These are phyloP conservation scores for Bactericera cockerelli DNA, from an alignment of 1,140 invertebrate genomes.

Conservation along the genomic window DNA sequence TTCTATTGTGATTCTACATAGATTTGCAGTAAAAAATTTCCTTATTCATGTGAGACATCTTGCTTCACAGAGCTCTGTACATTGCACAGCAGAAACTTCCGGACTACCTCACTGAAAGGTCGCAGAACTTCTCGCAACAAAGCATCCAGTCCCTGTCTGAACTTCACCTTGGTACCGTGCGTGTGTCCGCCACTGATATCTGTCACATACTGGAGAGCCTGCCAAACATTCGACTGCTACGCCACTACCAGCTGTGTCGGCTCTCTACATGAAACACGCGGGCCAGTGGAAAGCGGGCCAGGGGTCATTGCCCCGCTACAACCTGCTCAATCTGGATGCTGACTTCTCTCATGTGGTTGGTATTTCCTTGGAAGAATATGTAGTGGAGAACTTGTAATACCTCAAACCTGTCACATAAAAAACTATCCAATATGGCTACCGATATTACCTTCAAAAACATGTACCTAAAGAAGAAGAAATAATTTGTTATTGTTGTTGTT, in stretches of 20 bases:
- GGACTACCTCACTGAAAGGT: too few relatives aligned
- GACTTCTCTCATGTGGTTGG: constrained; percentile 27
- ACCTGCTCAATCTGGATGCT: constrained; percentile 24
- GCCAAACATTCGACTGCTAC: constrained; percentile 19
- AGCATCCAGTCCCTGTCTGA: constrained; percentile 15
- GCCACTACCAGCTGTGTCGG: constrained; percentile 24
- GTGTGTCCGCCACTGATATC: constrained; percentile 18
- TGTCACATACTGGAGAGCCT: constrained; percentile 15
- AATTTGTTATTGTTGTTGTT: too few relatives aligned
- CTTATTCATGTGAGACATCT: too few relatives aligned
- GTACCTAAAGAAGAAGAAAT: too few relatives aligned
- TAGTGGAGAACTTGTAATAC: too few relatives aligned
- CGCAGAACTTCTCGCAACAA: too few relatives aligned
- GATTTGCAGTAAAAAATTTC: too few relatives aligned
- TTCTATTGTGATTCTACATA: too few relatives aligned
- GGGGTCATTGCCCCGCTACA: constrained; percentile 18
- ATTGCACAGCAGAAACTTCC: not conserved
- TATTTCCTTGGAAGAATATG: too few relatives aligned
- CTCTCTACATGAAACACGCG: constrained; percentile 21
- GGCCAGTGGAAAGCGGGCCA: constrained; percentile 18
- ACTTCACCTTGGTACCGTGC: constrained; percentile 21
- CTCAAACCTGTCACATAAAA: too few relatives aligned
- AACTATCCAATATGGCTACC: too few relatives aligned
- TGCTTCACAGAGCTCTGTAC: not conserved
- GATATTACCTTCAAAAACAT: too few relatives aligned